A percentile compares a stretch with the other conserved stretches of the same genome.
Evolutionary conservation across 2,113 vertebrate species (phyloP).

Genomic region (Globicephala melas): DNA sequence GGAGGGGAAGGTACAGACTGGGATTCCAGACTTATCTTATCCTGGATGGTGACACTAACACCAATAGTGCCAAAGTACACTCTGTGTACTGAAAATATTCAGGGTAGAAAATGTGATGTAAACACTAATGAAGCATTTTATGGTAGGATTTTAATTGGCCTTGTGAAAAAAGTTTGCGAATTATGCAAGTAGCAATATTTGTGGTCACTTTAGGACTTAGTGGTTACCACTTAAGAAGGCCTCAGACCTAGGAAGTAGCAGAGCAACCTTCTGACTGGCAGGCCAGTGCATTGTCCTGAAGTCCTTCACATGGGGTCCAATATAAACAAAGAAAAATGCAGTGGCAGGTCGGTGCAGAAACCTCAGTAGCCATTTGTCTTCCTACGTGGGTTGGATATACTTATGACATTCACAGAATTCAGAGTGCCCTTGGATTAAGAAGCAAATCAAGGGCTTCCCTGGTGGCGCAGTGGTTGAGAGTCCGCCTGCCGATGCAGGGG

Average conservation of each 20-base stretch:
- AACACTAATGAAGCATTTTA: neutral
- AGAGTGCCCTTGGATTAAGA: neutral
- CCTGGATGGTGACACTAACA: neutral
- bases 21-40: slow-evolving; percentile 35
- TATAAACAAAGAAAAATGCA: neutral
- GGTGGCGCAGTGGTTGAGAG: too few species aligned
- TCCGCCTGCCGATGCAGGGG: too few species aligned
- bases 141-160: neutral
- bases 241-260: neutral
- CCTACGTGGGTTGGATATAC: neutral
- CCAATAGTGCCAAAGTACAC: neutral
- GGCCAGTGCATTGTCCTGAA: neutral
- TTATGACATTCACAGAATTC: neutral
- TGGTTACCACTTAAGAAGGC: neutral
- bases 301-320: neutral
- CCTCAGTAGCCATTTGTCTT: neutral
- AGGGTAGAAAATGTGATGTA: neutral
- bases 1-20: neutral
- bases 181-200: neutral
- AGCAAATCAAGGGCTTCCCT: neutral
- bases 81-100: neutral
- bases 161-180: neutral
- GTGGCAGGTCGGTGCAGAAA: neutral
- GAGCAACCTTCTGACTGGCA: neutral
- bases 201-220: neutral